phyloP scores from a whole-genome alignment of 2,797 vertebrate genomes.

The Hypotaenidia philippensis region DNA sequence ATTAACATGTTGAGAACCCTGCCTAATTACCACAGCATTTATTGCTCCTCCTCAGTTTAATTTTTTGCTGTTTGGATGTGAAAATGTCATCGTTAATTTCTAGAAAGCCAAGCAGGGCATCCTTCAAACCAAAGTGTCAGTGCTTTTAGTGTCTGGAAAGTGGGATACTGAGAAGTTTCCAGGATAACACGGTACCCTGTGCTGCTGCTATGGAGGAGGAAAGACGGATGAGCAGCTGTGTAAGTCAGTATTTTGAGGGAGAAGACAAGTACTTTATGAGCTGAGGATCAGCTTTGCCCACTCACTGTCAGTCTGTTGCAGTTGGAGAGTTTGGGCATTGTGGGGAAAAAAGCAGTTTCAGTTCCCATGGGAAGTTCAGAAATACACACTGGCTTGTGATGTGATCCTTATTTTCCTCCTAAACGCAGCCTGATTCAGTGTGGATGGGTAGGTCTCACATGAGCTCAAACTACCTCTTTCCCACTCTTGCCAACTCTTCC shows the following conservation, averaged over 20 bases:
- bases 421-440: not conserved
- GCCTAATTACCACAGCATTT: not conserved
- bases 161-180: not conserved
- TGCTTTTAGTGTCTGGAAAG: not conserved
- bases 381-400: not conserved
- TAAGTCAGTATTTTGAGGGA: not conserved
- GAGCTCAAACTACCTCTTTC: not conserved
- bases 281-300: not conserved
- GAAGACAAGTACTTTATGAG: not conserved
- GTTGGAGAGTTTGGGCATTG: not conserved
- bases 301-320: not conserved
- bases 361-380: not conserved
- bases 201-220: not conserved
- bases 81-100: not conserved
- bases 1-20: not conserved
- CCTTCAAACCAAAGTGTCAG: not conserved
- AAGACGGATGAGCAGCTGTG: not conserved
- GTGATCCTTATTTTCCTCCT: not conserved
- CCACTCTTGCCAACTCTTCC: not conserved
- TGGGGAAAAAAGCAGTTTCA: not conserved
- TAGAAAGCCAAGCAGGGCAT: not conserved
- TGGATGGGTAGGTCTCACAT: fast-evolving
- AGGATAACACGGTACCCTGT: not conserved
- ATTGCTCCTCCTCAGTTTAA: not conserved
- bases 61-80: not conserved